These are phyloP conservation scores for Rhyacophila evoluta DNA, from an alignment of 2,888 invertebrate species.

Conservation along the genomic window DNA sequence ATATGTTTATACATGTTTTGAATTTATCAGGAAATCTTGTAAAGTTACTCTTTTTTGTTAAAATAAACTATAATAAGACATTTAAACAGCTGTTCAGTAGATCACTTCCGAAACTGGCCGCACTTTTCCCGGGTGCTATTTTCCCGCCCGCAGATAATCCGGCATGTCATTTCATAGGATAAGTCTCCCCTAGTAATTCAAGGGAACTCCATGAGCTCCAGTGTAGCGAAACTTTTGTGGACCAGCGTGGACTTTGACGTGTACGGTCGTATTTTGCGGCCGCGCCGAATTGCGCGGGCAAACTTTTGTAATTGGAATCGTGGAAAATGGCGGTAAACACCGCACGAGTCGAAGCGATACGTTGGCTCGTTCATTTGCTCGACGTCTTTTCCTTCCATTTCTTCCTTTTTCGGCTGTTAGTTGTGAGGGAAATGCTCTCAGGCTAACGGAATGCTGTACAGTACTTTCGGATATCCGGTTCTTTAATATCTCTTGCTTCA, in stretches of 20 bases:
- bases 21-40: too few relatives aligned
- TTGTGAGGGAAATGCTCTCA: neutral
- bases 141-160: constrained; percentile 10
- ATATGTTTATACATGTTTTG: too few relatives aligned
- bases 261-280: constrained; percentile 47
- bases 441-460: constrained; percentile 15
- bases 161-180: neutral
- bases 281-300: constrained; percentile 44
- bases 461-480: constrained; percentile 22
- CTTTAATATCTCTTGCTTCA: constrained; percentile 2
- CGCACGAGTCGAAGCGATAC: constrained; percentile 25
- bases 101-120: constrained; percentile 19
- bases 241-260: constrained; percentile 45
- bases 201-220: neutral
- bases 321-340: constrained; percentile 48
- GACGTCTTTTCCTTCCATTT: neutral
- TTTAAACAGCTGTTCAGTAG: constrained; percentile 18
- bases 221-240: constrained; percentile 28
- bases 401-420: constrained; percentile 8
- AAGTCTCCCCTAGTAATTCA: neutral
- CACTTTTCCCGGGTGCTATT: neutral
- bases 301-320: constrained; percentile 53
- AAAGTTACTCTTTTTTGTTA: neutral
- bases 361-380: neutral
- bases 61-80: neutral